Percentiles rank a stretch among this genome's conserved stretches.
Conservation (phyloP, 2,113 vertebrate genomes). For the Lamprologus callipterus region DNA sequence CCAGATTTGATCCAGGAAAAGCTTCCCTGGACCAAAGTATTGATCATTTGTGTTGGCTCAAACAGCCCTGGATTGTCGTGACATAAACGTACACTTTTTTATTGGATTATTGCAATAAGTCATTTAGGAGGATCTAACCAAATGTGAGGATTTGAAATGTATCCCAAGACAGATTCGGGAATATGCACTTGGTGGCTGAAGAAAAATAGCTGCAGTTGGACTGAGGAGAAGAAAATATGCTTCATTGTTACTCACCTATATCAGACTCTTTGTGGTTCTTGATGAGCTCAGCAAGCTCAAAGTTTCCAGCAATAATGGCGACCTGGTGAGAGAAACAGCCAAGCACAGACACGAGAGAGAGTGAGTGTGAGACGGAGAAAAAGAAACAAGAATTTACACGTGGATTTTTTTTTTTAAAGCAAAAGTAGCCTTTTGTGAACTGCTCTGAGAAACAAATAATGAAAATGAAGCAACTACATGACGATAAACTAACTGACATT, state of each 20-base stretch:
- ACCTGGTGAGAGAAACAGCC: constrained; percentile 71
- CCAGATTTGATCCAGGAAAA: background rate
- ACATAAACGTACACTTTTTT: constrained; percentile 25
- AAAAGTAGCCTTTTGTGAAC: background rate
- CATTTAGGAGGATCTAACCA: constrained; percentile 5
- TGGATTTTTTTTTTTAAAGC: too few relatives aligned
- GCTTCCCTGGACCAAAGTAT: background rate
- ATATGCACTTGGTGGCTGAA: background rate
- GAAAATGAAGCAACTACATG: background rate
- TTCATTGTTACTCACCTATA: constrained; percentile 76
- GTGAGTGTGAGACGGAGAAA: background rate
- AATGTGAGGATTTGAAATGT: constrained; percentile 35
- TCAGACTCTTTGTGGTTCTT: constrained; percentile 92
- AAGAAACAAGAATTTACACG: background rate
- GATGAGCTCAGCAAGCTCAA: constrained; percentile 93
- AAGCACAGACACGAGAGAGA: background rate
- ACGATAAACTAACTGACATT: background rate
- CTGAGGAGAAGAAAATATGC: background rate
- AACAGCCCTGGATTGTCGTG: background rate
- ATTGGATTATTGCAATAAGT: constrained; percentile 13
- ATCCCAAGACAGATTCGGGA: constrained; percentile 20
- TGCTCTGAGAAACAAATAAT: background rate
- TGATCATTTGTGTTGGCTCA: background rate
- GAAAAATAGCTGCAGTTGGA: background rate
- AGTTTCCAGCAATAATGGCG: constrained; percentile 94